Evolutionary conservation across 2,888 invertebrate genomes (phyloP), one percentile per base, ranked within the genome.

Genomic region (Malacosoma neustria): DNA sequence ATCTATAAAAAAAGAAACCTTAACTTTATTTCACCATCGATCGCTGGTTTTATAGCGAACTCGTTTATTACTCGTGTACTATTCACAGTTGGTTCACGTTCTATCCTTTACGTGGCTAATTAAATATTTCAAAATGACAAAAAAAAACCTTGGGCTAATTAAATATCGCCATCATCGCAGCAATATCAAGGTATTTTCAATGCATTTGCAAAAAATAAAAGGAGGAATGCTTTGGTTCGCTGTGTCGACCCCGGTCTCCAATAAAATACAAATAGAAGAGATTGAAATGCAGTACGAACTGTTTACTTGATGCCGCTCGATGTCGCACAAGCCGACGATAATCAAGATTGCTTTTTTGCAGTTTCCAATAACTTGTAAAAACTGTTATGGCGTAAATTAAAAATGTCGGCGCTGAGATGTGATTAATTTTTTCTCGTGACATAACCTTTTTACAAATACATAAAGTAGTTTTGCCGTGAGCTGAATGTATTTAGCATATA

Each of bases 181-280:
- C 65, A 65, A 64, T 68, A 66, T 62, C 60, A 46, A 45, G 48
- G 57, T 58, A 60, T 55, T 58, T 63, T 61, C 60, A 57, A 57
- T 55, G 50, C 49, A 42, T 37, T 65, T 66, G 71, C 74, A 73
- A 75, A 74, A 72, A 61, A 77, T 77, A 77, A 73, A 72, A 71
- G 61, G 65, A n/a, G n/a, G 70, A 67, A 69, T 70, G 72, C 72
- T 62, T 68, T 61, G 66, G 65, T 59, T 61, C 54, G 54, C 54
- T 60, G 51, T 54, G 58, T 60, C 60, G 64, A 60, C 54, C 61
- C 54, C 57, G 51, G 53, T 50, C 56, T 65, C 65, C 80, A 76
- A 81, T 82, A 80, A 81, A 81, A 76, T 73, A 80, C 77, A 82
- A 81, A 80, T 74, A 77, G 67, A 69, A 49, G 57, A 76, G 75